Conservation (phyloP, 1,140 invertebrate species). For the Steinernema feltiae region DNA sequence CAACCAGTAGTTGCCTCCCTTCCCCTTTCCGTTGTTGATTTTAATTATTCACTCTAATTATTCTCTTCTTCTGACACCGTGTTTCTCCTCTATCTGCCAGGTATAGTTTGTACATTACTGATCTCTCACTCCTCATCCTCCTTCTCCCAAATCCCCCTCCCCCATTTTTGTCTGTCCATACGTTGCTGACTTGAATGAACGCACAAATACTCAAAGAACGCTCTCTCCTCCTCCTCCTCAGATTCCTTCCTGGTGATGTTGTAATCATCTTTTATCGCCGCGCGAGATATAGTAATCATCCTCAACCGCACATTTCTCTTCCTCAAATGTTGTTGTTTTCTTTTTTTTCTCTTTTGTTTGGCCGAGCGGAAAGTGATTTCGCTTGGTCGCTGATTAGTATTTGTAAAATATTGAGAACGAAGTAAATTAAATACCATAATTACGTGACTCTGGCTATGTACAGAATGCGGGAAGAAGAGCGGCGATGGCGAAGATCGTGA, state of each 20-base stretch:
- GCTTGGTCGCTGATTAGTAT: neutral
- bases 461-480: too few relatives aligned
- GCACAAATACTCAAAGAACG: neutral
- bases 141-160: neutral
- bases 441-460: too few relatives aligned
- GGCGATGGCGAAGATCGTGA: slow-evolving; percentile 33
- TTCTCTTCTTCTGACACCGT: slow-evolving; percentile 11
- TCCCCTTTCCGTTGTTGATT: slow-evolving; percentile 13
- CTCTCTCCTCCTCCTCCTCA: neutral
- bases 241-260: slow-evolving; percentile 12
- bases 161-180: slow-evolving; percentile 1
- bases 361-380: neutral
- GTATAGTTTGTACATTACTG: slow-evolving; percentile 12
- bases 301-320: neutral
- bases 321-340: neutral
- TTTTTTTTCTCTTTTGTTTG: neutral
- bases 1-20: slow-evolving; percentile 21
- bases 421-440: slow-evolving; percentile 2
- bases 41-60: slow-evolving; percentile 5
- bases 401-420: slow-evolving; percentile 12
- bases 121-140: neutral
- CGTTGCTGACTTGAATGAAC: neutral
- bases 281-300: neutral
- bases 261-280: neutral
- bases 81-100: slow-evolving; percentile 12